Evolutionary conservation across 2,113 vertebrate species (phyloP), one percentile per base, ranked within the genome.

Genomic region (Pomatorhinus ruficollis): DNA sequence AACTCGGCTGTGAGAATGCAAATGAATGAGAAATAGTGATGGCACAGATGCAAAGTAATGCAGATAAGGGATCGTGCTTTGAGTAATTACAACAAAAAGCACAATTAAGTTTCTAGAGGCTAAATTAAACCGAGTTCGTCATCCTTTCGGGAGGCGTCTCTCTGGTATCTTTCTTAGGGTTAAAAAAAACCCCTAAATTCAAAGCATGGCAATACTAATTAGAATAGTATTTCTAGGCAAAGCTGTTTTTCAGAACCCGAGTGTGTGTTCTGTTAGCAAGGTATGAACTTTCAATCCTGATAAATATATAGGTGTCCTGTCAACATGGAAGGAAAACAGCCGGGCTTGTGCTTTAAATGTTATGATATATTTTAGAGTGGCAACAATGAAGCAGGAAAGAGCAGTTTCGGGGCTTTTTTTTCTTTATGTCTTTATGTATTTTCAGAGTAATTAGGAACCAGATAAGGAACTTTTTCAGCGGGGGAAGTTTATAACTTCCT

Each of bases 401-500:
- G 18, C 5, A 5, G 33, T 21, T 74, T 40, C n/a, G 31, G n/a
- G 3, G 49, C 12, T 37, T 28, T 19, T 37, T 47, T 22, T 61
- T 5, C 23, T 60, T 27, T 1, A 0, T 30, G 6, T 78, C 25
- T 89, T 53, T 42, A 37, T 68, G 3, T 88, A 7, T 93, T 97
- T 97, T 93, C 69, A 53, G 70, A 66, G 91, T 94, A 95, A 83
- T 90, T 95, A 84, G 78, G 82, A 95, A 94, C 90, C 21, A 88
- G 85, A 66, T 50, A 91, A 94, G 94, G 88, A 96, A 76, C 94
- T 93, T 97, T 68, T 95, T 93, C 44, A 72, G 47, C 14, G 61
- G 89, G 85, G 93, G 95, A 96, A 97, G 88, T 97, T 96, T 63
- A 56, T 87, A 93, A 93, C 96, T 98, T 98, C 96, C 96, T 96